Evolutionary conservation across 2,113 vertebrate genomes (phyloP).

Genomic region (Felis catus): F.catus_Fca126_mat1.0 CM031412.1:213484001-213484500

Average conservation of each 20-base stretch:
- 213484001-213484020: too few relatives aligned
- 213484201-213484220: slow-evolving; percentile 97
- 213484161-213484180: slow-evolving; percentile 96
- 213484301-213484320: slow-evolving; percentile 1
- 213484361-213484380: background rate
- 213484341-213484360: background rate
- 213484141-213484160: slow-evolving; percentile 97
- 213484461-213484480: too few relatives aligned
- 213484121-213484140: slow-evolving; percentile 97
- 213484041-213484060: background rate
- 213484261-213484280: background rate
- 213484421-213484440: fast-evolving
- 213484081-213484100: slow-evolving; percentile 82
- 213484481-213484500: background rate
- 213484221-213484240: slow-evolving; percentile 77
- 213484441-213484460: background rate
- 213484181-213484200: slow-evolving; percentile 95
- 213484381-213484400: background rate
- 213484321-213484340: background rate
- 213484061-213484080: background rate
- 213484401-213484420: background rate
- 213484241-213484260: background rate
- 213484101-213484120: slow-evolving; percentile 99
- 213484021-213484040: too few relatives aligned
- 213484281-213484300: background rate